phyloP scores from a whole-genome alignment of 2,113 vertebrate genomes.

The Paramisgurnus dabryanus region DNA sequence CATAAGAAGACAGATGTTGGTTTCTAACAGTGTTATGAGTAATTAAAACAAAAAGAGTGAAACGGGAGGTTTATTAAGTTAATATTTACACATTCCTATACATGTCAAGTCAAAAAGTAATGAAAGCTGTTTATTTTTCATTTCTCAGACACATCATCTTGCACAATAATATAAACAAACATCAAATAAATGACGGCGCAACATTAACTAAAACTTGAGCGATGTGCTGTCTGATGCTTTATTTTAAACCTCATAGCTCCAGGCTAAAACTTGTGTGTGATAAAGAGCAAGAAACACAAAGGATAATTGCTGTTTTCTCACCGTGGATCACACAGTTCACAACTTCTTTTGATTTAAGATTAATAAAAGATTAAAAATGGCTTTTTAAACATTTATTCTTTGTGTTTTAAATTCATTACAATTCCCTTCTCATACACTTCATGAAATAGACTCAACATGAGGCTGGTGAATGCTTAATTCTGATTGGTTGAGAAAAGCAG shows the following conservation, averaged over 20 bases:
- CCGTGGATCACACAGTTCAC: not conserved
- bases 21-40: slow-evolving; percentile 10
- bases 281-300: not conserved
- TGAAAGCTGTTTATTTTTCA: not conserved
- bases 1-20: slow-evolving; percentile 61
- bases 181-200: not conserved
- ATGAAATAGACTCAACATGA: too few species aligned
- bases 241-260: too few species aligned
- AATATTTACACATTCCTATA: slow-evolving; percentile 1
- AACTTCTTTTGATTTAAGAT: too few species aligned
- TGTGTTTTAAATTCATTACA: too few species aligned
- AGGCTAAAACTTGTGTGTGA: not conserved
- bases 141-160: not conserved
- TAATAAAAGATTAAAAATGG: too few species aligned
- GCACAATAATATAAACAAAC: too few species aligned
- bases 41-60: slow-evolving; percentile 7
- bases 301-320: not conserved
- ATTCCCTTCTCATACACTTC: too few species aligned
- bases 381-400: too few species aligned
- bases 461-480: too few species aligned
- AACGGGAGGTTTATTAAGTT: not conserved
- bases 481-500: too few species aligned
- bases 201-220: not conserved
- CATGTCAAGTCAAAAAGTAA: not conserved
- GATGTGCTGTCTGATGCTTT: too few species aligned